These are phyloP conservation scores for Notodonta ziczac DNA, from an alignment of 2,888 invertebrate species.

Conservation along the genomic window DNA sequence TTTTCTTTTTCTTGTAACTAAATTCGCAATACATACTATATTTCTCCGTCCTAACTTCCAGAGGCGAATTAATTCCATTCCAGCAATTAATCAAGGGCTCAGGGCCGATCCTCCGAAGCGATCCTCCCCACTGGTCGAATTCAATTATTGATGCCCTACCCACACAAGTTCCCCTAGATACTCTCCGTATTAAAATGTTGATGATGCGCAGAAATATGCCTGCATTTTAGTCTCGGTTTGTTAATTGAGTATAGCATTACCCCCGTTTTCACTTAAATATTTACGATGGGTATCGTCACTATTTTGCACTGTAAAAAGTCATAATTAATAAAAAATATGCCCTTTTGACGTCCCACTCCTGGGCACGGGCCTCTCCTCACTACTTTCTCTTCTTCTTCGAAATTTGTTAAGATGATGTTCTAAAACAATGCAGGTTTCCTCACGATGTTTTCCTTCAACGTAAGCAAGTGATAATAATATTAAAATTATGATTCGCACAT, in stretches of 20 bases:
- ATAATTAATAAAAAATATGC: no score
- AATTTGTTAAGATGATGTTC: no score
- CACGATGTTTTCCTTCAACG: no score
- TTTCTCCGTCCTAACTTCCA: conserved; percentile 22
- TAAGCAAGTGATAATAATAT: no score
- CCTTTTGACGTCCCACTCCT: no score
- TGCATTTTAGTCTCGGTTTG: not conserved
- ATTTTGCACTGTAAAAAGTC: no score
- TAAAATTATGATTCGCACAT: no score
- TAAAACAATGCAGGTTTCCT: no score
- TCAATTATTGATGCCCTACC: conserved; percentile 71
- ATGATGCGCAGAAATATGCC: not conserved
- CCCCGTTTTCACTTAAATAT: no score
- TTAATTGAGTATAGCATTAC: not conserved
- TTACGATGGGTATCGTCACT: no score
- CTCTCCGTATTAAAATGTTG: not conserved
- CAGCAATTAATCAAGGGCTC: conserved; percentile 74
- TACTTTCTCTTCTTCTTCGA: no score
- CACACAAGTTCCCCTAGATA: conserved; percentile 10
- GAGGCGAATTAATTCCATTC: conserved; percentile 75
- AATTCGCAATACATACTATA: not conserved
- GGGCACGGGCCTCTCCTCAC: no score
- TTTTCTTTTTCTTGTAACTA: not conserved
- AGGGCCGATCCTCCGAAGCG: conserved; percentile 38
- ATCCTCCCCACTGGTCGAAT: conserved; percentile 59